Evolutionary conservation across 2,113 vertebrate species (phyloP), one percentile per base, ranked within the genome.

Genomic region (Nerophis lumbriciformis): DNA sequence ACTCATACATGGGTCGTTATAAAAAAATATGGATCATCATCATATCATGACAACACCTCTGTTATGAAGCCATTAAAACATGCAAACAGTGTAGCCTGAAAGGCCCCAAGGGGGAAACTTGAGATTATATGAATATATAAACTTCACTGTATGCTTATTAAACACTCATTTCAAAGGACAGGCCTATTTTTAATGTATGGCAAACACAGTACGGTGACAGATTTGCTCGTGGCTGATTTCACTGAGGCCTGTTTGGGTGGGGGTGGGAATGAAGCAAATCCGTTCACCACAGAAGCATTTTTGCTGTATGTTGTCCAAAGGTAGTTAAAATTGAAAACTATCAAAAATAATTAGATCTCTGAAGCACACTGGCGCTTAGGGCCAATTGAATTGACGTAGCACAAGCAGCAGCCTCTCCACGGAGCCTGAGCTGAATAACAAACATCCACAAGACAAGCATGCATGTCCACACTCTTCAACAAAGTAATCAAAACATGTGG

Each of bases 341-440:
- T 84, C 76, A 80, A 82, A 85, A 81, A 85, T 86, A 81, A 86
- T 88, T 83, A 83, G 75, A 63, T 53, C 75, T 77, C 60, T 39
- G 51, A 81, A 77, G 75, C 81, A 85, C 79, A 82, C 81, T 85
- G 81, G 82, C 80, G 84, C 81, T 87, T 81, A 59, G 73, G 79
- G 83, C 83, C 81, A 83, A 87, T 72, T 88, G 84, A 87, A 88
- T 71, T 88, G 87, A 88, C 83, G 73, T 87, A 83, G 71, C 84
- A 83, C 81, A 87, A 86, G 78, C 81, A 88, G 85, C 81, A 85
- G 85, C 80, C 81, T 83, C 87, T 75, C 62, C 78, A 84, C 78
- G 79, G 82, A 51, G 78, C 87, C 74, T 86, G 87, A 88, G 81
- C 84, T 87, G 85, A 87, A 88, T 88, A 86, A 84, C 83, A 87